Percentiles rank a stretch among this genome's conserved stretches.
Conservation (phyloP, 2,888 invertebrate species). For the Lycia hirtaria region DNA sequence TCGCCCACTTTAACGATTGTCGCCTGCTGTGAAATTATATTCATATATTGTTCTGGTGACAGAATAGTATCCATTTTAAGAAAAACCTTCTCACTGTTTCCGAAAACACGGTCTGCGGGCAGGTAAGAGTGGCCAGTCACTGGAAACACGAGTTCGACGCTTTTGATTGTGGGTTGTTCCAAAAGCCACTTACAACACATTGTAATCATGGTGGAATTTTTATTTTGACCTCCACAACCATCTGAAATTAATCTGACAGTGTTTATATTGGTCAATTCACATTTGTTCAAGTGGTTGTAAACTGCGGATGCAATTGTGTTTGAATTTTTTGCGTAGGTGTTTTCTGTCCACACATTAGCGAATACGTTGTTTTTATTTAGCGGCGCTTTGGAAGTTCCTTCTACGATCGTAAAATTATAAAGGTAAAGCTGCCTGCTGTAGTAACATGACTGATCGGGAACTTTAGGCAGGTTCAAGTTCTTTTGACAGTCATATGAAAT, state of each 20-base stretch:
- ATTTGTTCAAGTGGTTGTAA: too few relatives aligned
- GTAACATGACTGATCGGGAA: not conserved
- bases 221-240: not conserved
- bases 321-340: not conserved
- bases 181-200: not conserved
- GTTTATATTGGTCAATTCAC: too few relatives aligned
- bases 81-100: not conserved
- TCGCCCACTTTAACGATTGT: too few relatives aligned
- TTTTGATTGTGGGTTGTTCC: not conserved
- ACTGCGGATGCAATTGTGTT: not conserved
- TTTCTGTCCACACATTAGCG: not conserved
- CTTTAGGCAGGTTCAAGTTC: not conserved
- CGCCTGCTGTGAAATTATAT: too few relatives aligned
- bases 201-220: not conserved
- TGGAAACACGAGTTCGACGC: not conserved
- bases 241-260: not conserved
- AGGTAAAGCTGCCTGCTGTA: not conserved
- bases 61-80: too few relatives aligned
- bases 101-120: not conserved
- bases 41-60: too few relatives aligned
- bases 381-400: not conserved
- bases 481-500: not conserved
- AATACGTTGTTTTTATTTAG: not conserved
- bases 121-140: not conserved
- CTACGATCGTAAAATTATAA: not conserved